Evolutionary conservation across 2,888 invertebrate species (phyloP).

Genomic region (Tuta absoluta): DNA sequence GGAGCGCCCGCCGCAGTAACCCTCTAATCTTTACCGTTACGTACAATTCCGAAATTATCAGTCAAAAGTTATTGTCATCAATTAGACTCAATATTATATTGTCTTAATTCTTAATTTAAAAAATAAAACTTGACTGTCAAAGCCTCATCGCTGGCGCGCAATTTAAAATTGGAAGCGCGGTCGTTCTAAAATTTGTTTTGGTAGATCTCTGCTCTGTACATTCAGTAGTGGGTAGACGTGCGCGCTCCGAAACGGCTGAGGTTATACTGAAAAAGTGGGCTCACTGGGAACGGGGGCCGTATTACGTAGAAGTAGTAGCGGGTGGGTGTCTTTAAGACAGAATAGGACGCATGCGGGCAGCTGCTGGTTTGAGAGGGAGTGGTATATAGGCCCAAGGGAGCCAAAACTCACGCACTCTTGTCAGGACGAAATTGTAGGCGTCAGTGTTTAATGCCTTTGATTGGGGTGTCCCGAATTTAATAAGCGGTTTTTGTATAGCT

Average conservation of each 20-base stretch:
- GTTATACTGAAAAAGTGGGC: slow-evolving; percentile 64
- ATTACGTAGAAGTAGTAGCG: slow-evolving; percentile 53
- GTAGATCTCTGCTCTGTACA: slow-evolving; percentile 32
- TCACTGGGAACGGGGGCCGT: slow-evolving; percentile 69
- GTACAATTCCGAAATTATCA: slow-evolving; percentile 28
- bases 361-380: slow-evolving; percentile 41
- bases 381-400: slow-evolving; percentile 48
- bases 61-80: slow-evolving; percentile 38
- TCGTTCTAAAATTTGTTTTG: slow-evolving; percentile 28
- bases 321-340: slow-evolving; percentile 68
- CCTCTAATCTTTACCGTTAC: slow-evolving; percentile 1
- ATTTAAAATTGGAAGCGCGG: slow-evolving; percentile 37
- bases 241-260: slow-evolving; percentile 46
- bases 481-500: slow-evolving; percentile 44
- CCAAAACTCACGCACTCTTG: slow-evolving; percentile 56
- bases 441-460: slow-evolving; percentile 64
- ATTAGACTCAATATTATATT: slow-evolving; percentile 36
- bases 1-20: slow-evolving; percentile 19
- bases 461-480: slow-evolving; percentile 68
- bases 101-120: slow-evolving; percentile 33
- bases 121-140: slow-evolving; percentile 42
- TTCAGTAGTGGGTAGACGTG: slow-evolving; percentile 37
- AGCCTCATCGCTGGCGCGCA: slow-evolving; percentile 49
- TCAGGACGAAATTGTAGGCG: slow-evolving; percentile 73
- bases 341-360: slow-evolving; percentile 39